phyloP scores from a whole-genome alignment of 2,113 vertebrate species.

The Cynocephalus volans region DNA sequence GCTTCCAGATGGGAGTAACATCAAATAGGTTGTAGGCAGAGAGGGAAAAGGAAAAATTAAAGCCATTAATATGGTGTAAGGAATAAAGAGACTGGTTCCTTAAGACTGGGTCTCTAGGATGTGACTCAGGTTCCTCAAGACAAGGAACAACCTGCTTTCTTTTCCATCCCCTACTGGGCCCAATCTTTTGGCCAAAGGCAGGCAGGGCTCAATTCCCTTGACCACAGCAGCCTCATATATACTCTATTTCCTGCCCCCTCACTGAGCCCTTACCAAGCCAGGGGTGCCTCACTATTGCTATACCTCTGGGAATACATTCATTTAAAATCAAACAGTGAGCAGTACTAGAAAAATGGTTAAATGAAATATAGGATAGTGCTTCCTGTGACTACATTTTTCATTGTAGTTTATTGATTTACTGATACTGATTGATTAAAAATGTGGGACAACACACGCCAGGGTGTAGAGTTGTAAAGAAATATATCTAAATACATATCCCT shows the following conservation, averaged over 20 bases:
- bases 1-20: conserved; percentile 69
- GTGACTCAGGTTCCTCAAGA: neutral
- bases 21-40: conserved; percentile 48
- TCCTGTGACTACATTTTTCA: conserved; percentile 62
- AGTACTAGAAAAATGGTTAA: neutral
- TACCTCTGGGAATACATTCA: neutral
- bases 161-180: neutral
- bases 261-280: neutral
- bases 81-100: conserved; percentile 47
- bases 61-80: conserved; percentile 77
- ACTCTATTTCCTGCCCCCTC: neutral
- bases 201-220: neutral
- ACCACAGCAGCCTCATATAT: neutral
- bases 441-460: conserved; percentile 76
- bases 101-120: neutral
- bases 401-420: conserved; percentile 64
- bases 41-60: conserved; percentile 73
- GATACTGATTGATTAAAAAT: conserved; percentile 77
- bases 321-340: conserved; percentile 69
- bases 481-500: conserved; percentile 64
- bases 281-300: neutral
- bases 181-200: neutral
- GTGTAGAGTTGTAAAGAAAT: conserved; percentile 86
- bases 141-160: neutral
- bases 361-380: conserved; percentile 67